phyloP scores from a whole-genome alignment of 2,888 invertebrate genomes.

The Malacosoma neustria region DNA sequence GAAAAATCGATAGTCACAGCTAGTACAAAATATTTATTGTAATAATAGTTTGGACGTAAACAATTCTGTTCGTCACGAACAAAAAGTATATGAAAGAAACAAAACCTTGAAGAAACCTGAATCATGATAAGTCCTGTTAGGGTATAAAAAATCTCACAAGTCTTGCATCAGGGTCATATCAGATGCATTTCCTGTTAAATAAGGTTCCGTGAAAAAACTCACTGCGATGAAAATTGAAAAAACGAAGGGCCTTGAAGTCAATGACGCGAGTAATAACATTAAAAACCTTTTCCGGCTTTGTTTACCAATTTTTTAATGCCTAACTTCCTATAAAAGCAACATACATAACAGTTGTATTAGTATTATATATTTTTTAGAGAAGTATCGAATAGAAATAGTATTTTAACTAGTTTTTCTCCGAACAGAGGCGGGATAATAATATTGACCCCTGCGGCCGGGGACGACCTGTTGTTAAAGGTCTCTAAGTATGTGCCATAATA shows the following conservation, averaged over 20 bases:
- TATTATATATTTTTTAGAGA: too few species aligned
- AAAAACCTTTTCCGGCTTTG: conserved; percentile 31
- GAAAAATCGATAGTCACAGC: too few species aligned
- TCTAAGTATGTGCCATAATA: too few species aligned
- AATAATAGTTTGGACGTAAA: too few species aligned
- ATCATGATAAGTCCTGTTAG: background rate
- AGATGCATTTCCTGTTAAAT: conserved; percentile 32
- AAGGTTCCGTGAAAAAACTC: conserved; percentile 36
- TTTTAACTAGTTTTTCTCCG: too few species aligned
- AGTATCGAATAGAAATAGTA: too few species aligned
- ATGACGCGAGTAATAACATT: conserved; percentile 33
- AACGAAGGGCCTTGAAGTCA: conserved; percentile 34
- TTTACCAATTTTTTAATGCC: background rate
- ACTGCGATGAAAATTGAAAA: conserved; percentile 14
- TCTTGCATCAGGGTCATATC: conserved; percentile 24
- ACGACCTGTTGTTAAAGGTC: too few species aligned
- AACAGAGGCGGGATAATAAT: too few species aligned
- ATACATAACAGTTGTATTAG: too few species aligned
- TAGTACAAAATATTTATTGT: too few species aligned
- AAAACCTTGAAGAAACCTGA: background rate
- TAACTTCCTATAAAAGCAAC: background rate
- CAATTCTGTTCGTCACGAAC: too few species aligned
- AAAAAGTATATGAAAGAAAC: background rate
- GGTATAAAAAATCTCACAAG: conserved; percentile 3
- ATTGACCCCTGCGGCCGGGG: too few species aligned